Evolutionary conservation across 1,140 invertebrate species (phyloP).

Genomic region (Hylyphantes graminicola): DNA sequence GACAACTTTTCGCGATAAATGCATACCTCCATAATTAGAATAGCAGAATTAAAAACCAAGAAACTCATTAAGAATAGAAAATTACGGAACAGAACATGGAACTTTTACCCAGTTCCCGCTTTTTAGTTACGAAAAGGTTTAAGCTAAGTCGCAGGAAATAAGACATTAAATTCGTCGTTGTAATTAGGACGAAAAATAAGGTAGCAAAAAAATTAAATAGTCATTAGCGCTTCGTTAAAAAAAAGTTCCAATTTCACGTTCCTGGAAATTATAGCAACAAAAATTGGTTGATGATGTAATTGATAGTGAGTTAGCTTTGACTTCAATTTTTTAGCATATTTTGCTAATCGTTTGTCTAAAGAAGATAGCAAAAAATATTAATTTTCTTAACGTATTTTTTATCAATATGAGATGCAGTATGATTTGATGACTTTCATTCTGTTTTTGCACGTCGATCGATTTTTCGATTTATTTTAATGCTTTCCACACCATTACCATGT

Average conservation of each 20-base stretch:
- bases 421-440: slow-evolving; percentile 44
- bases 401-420: slow-evolving; percentile 23
- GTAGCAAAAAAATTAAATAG: slow-evolving; percentile 18
- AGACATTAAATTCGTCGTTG: slow-evolving; percentile 22
- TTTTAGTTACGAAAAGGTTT: background rate
- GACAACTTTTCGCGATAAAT: background rate
- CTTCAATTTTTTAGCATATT: slow-evolving; percentile 20
- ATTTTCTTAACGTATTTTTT: slow-evolving; percentile 9
- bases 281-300: slow-evolving; percentile 1
- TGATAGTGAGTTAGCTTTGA: slow-evolving; percentile 4
- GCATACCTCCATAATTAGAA: background rate
- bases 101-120: background rate
- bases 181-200: slow-evolving; percentile 31
- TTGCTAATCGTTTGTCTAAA: slow-evolving; percentile 27
- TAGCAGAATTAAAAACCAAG: background rate
- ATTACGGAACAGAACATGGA: background rate
- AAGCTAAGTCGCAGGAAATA: background rate
- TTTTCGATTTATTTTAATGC: slow-evolving; percentile 59
- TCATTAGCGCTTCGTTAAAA: background rate
- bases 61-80: background rate
- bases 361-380: slow-evolving; percentile 13
- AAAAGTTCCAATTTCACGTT: slow-evolving; percentile 17
- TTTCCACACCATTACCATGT: slow-evolving; percentile 49
- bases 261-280: slow-evolving; percentile 4
- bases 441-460: slow-evolving; percentile 34